phyloP scores from a whole-genome alignment of 2,888 invertebrate species.

The Heliconius erato region DNA sequence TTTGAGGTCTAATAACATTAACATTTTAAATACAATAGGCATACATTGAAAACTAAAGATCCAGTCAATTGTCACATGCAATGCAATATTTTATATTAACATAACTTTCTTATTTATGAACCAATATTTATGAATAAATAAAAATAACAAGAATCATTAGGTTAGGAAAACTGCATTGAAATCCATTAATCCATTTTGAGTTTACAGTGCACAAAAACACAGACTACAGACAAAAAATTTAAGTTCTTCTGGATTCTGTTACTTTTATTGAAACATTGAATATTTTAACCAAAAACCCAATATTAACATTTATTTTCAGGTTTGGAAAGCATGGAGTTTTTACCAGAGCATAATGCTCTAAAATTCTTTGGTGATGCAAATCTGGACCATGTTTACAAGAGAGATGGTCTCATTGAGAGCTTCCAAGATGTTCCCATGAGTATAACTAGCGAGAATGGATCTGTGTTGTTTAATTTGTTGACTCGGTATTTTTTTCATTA shows the following conservation, averaged over 20 bases:
- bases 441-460: slow-evolving; percentile 75
- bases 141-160: too few species aligned
- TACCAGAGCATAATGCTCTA: slow-evolving; percentile 89
- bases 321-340: slow-evolving; percentile 94
- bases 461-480: slow-evolving; percentile 74
- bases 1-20: too few species aligned
- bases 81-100: not conserved
- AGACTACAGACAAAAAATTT: too few species aligned
- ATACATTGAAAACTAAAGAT: too few species aligned
- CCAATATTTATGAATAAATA: too few species aligned
- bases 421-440: slow-evolving; percentile 74
- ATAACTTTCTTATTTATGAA: not conserved
- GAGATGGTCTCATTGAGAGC: slow-evolving; percentile 87
- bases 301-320: slow-evolving; percentile 72
- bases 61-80: too few species aligned
- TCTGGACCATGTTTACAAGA: slow-evolving; percentile 91
- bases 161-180: too few species aligned
- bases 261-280: too few species aligned
- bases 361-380: slow-evolving; percentile 93
- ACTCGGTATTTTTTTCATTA: slow-evolving; percentile 63
- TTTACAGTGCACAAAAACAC: too few species aligned
- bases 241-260: too few species aligned
- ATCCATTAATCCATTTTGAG: too few species aligned
- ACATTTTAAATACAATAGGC: too few species aligned
- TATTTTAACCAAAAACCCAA: not conserved